Evolutionary conservation across 2,888 invertebrate genomes (phyloP), one percentile per base, ranked within the genome.

Genomic region (Galerucella calmariensis): DNA sequence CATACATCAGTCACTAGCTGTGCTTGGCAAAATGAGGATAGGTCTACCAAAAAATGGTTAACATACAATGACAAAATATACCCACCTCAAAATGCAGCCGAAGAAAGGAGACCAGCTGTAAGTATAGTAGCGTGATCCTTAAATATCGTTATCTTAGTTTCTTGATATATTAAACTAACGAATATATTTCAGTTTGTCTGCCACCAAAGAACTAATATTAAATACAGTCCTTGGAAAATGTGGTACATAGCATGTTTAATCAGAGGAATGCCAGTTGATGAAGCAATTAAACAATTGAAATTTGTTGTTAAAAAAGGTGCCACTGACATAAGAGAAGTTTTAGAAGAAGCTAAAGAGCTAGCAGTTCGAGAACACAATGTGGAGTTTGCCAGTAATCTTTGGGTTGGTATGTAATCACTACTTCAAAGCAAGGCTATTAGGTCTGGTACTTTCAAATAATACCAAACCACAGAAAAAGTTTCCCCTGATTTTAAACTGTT

Each of bases 311-410:
- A 93, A 83, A 95, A 96, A 87, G 96, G 96, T 44, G 94, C 94
- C 61, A 88, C 86, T 68, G 90, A 91, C 86, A 92, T 93, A 0
- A 92, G 92, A 84, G 92, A 97, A 87, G 91, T 94, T 2, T 90
- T 99, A 77, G 88, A 94, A 75, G 97, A 98, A 90, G 98, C 98
- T 5, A 96, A 95, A 86, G 92, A 95, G 82, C 86, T 95, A 80
- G 98, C 98, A 59, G 93, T 97, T 0, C 91, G 92, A 80, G 88
- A 94, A 58, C 97, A 98, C 83, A 95, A 97, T 90, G 97, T 99
- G 10, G 98, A 99, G 88, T 99, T 92, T 87, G 94, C 92, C 84
- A 97, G 95, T 84, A 98, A 99, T 89, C 89, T 99, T 75, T 99
- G 98, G 98, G 92, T 99, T 88, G 94, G 95, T 95, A 87, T 89